Base-by-base conservation (phyloP, 2,113 vertebrate genomes). In the Istiophorus platypterus region DNA sequence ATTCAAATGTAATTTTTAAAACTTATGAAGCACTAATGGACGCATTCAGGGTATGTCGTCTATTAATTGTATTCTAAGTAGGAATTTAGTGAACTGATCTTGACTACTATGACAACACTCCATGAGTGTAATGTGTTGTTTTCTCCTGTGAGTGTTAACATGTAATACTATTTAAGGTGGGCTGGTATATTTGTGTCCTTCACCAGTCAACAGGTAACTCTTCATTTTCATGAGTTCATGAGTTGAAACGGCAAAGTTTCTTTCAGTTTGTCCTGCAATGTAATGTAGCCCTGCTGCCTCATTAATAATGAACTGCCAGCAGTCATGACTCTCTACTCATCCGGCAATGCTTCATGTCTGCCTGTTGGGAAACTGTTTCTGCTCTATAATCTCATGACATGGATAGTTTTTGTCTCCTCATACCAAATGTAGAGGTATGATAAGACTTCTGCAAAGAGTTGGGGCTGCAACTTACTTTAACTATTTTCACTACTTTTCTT, bases 231-330 rank as follows among this genome's bases (percentile, higher is more conserved):
- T 27, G 4, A 24, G 69, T 41, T 73, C 2, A 20, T 27, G 4
- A 24, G 69, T 20, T 68, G 34, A 74, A 49, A 26, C 56, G 7
- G 18, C 26, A 31, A 47, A 22, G 17, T 39, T 63, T 61, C 4
- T n/a, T 22, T 77, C 62, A 12, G 37, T 54, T 41, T 59, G 49
- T 74, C 34, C 37, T 70, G 26, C 37, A 9, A 10, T 62, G 83
- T 78, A 85, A 80, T 17, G 29, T 45, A 49, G 27, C 67, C 42
- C 58, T 41, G 22, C 45, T n/a, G 58, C 67, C 63, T 5, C 20
- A 80, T 87, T 10, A 89, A 82, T 87, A 77, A 89, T 89, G 47
- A 45, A 89, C 27, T 7, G 73, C 42, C 24, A 66, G 58, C 68
- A 63, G 59, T 15, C 24, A 18, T 6, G 72, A n/a, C 49, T 45